Percentiles rank a stretch among this genome's conserved stretches.
Evolutionary conservation across 2,888 invertebrate genomes (phyloP).

Genomic region (Ophion ventricosus): DNA sequence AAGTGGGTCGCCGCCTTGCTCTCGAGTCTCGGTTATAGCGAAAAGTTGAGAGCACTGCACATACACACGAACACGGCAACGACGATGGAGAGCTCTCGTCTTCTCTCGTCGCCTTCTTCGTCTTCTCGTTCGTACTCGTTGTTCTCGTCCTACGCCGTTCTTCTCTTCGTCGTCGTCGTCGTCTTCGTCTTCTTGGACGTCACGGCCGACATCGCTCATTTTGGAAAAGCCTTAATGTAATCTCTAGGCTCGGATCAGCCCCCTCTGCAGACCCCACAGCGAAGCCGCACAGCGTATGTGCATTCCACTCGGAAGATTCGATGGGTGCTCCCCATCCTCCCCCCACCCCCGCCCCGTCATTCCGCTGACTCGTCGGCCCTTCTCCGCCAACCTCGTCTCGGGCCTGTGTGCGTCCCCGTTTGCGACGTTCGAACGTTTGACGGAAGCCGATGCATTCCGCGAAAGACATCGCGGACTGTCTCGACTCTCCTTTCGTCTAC

Average conservation of each 20-base stretch:
- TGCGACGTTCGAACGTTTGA: conserved; percentile 75
- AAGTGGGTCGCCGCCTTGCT: conserved; percentile 40
- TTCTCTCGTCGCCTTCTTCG: conserved; percentile 21
- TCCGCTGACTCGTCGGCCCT: conserved; percentile 34
- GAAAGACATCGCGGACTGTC: conserved; percentile 80
- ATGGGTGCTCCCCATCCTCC: conserved; percentile 32
- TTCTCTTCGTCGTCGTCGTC: conserved; percentile 5
- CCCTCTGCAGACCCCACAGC: conserved; percentile 49
- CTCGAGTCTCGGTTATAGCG: conserved; percentile 23
- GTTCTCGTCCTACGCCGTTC: conserved; percentile 70
- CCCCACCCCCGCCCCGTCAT: conserved; percentile 62
- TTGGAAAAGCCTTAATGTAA: conserved; percentile 81
- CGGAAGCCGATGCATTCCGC: conserved; percentile 81
- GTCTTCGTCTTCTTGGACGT: conserved; percentile 30
- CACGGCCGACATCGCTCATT: conserved; percentile 75
- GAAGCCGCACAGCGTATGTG: conserved; percentile 45
- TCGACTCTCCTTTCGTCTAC: conserved; percentile 77
- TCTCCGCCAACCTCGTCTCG: conserved; percentile 54
- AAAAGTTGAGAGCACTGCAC: conserved; percentile 11
- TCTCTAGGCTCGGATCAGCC: conserved; percentile 78
- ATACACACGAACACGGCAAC: background rate
- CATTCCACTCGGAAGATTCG: conserved; percentile 38
- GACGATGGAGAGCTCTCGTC: conserved; percentile 37
- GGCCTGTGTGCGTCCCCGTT: conserved; percentile 58
- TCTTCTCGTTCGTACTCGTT: conserved; percentile 15